Base-by-base conservation (phyloP, 2,888 invertebrate genomes). In the Liodrosophila aerea region DNA sequence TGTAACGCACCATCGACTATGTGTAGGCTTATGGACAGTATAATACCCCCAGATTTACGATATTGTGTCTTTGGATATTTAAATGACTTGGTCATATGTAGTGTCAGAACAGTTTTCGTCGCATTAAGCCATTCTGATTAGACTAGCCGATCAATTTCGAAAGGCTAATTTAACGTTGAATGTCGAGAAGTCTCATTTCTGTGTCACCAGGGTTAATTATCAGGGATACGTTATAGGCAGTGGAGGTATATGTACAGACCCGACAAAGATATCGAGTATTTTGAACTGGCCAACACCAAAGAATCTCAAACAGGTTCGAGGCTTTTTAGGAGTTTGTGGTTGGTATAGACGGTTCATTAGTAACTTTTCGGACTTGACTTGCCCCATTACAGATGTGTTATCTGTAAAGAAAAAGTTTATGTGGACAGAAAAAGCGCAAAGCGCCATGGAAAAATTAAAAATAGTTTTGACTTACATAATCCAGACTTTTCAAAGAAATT, bases 401-500 rank as follows among this genome's bases (percentile, higher is more conserved):
- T 5, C 7, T 1, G 11, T 16, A 3, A 37, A 52, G 9, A 44
- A 37, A 29, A 34, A 34, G n/a, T 47, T 56, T 8, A 3, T 7
- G 3, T 49, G 34, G 56, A 29, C 41, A 1, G 2, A 2, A 9
- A 31, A 39, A 11, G 39, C 50, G 0, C 50, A 58, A 11, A 9
- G 2, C 1, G 51, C 37, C 1, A 31, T 57, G 22, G 37, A 50
- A 2, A 12, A 30, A 11, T 7, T 56, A 1, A 56, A 49, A 36
- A 7, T 1, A 3, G 9, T 39, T 1, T n/a, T 58, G 0, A 51
- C 57, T 29, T 52, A 1, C 4, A 18, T 3, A 58, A 52, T 27
- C 22, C 52, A 4, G 39, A 58, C 29, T 58, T 58, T 16, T 3
- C 4, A 1, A 13, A 4, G 22, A 52, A 49, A 12, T 49, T 49